Evolutionary conservation across 2,797 vertebrate genomes (phyloP).

Genomic region (Sebastes minor): DNA sequence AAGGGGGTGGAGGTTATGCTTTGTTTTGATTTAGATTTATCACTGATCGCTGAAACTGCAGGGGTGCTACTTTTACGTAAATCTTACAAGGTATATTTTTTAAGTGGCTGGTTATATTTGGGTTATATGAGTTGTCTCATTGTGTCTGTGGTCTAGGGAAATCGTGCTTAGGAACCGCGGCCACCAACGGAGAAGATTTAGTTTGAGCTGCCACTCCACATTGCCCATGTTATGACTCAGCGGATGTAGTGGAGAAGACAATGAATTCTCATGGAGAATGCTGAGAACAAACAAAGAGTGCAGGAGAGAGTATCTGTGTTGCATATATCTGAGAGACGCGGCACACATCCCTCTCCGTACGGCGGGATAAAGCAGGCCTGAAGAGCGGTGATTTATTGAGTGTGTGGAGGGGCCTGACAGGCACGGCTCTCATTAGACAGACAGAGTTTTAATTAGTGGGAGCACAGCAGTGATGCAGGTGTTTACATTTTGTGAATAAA

Average conservation of each 20-base stretch:
- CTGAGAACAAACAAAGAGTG: constrained; percentile 55
- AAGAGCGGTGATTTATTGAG: constrained; percentile 80
- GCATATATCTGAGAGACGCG: constrained; percentile 57
- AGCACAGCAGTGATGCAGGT: constrained; percentile 72
- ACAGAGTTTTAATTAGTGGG: constrained; percentile 78
- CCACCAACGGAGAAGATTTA: constrained; percentile 59
- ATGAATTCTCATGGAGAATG: constrained; percentile 58
- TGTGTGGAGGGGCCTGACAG: constrained; percentile 72
- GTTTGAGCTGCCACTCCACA: constrained; percentile 57
- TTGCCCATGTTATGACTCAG: constrained; percentile 55
- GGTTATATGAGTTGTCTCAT: constrained; percentile 34
- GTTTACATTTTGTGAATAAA: constrained; percentile 75
- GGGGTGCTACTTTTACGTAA: constrained; percentile 7
- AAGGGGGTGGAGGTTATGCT: neutral
- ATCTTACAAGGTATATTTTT: neutral
- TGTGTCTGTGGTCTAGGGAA: constrained; percentile 20
- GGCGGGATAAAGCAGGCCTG: constrained; percentile 70
- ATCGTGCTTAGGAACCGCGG: constrained; percentile 43
- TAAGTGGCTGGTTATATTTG: constrained; percentile 15
- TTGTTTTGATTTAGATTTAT: constrained; percentile 11
- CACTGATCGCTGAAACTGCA: neutral
- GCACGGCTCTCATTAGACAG: constrained; percentile 78
- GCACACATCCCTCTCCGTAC: constrained; percentile 25
- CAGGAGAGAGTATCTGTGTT: constrained; percentile 51
- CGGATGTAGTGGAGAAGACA: constrained; percentile 49